Conservation (phyloP, 2,113 vertebrate species). For the western clawed frog (Xenopus tropicalis) region UCB_Xtro_10.0 CM004448.2:99058501-99059000, state of each 20-base stretch:
- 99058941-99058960: too few relatives aligned
- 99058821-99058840: conserved; percentile 9
- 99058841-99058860: too few relatives aligned
- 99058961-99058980: too few relatives aligned
- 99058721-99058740: conserved; percentile 29
- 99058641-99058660: too few relatives aligned
- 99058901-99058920: conserved; percentile 1
- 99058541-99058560: too few relatives aligned
- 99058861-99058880: conserved; percentile 2
- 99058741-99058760: conserved; percentile 24
- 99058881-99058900: conserved; percentile 34
- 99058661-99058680: neutral
- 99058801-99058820: conserved; percentile 34
- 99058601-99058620: too few relatives aligned
- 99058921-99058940: neutral
- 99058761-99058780: conserved; percentile 39
- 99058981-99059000: too few relatives aligned
- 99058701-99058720: neutral
- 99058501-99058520: too few relatives aligned
- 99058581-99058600: too few relatives aligned
- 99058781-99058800: conserved; percentile 24
- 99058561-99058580: too few relatives aligned
- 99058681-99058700: conserved; percentile 6
- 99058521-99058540: too few relatives aligned
- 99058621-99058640: too few relatives aligned